phyloP scores from a whole-genome alignment of 2,113 vertebrate genomes.

The Diadophis punctatus region DNA sequence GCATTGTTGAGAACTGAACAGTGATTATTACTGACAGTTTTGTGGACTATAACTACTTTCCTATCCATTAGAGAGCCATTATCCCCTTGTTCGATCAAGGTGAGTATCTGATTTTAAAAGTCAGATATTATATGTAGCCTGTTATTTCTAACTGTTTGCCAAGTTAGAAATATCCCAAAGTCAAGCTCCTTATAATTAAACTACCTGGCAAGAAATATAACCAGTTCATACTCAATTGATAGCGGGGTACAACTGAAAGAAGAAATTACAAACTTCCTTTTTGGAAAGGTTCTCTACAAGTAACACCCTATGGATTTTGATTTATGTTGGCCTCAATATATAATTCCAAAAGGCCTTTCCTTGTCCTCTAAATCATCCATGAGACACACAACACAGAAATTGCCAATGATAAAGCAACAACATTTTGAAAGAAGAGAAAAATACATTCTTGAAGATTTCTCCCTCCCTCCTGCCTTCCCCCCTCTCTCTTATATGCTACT shows the following conservation, averaged over 20 bases:
- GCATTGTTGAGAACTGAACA: background rate
- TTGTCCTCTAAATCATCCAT: background rate
- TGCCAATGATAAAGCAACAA: background rate
- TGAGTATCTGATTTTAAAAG: background rate
- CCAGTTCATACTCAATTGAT: background rate
- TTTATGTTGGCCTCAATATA: background rate
- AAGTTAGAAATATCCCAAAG: background rate
- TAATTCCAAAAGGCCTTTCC: background rate
- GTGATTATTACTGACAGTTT: background rate
- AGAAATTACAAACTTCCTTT: background rate
- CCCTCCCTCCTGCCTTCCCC: too few relatives aligned
- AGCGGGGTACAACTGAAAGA: background rate
- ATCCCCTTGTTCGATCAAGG: background rate
- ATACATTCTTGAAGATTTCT: background rate
- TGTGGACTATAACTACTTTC: background rate
- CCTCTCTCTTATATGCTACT: background rate
- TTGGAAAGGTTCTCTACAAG: background rate
- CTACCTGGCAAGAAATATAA: background rate
- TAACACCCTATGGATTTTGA: background rate
- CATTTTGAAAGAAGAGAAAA: background rate
- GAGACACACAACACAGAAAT: background rate
- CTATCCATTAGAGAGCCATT: background rate
- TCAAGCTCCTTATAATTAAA: background rate
- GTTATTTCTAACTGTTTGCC: background rate
- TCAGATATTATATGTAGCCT: background rate